Conservation (phyloP, 2,888 invertebrate genomes). For the Emesis russula region DNA sequence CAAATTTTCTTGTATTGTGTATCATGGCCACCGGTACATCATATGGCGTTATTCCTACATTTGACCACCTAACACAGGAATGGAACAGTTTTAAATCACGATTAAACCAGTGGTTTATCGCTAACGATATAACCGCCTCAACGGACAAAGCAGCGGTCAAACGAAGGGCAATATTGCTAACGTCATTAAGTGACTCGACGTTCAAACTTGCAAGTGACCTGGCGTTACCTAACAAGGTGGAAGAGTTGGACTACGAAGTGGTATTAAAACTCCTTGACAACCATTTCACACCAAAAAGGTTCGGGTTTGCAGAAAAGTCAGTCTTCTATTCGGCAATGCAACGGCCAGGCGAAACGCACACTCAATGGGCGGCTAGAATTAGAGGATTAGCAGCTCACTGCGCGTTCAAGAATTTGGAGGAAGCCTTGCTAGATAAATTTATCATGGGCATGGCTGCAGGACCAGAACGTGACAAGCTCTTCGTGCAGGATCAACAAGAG, state of each 20-base stretch:
- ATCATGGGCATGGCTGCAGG: constrained; percentile 62
- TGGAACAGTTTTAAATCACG: constrained; percentile 56
- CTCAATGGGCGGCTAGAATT: constrained; percentile 18
- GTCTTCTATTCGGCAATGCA: background rate
- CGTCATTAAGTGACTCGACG: constrained; percentile 57
- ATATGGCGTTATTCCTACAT: constrained; percentile 42
- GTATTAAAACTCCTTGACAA: constrained; percentile 45
- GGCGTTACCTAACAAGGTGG: constrained; percentile 69
- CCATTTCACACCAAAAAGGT: constrained; percentile 70
- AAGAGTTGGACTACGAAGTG: constrained; percentile 53
- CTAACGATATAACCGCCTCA: constrained; percentile 47
- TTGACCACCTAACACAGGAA: constrained; percentile 40
- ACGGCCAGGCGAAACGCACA: constrained; percentile 43
- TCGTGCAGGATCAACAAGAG: constrained; percentile 50
- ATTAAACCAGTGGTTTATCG: constrained; percentile 62
- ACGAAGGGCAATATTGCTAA: constrained; percentile 61
- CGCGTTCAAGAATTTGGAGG: constrained; percentile 30
- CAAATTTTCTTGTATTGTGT: background rate
- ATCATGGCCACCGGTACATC: constrained; percentile 45
- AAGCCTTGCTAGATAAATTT: constrained; percentile 54
- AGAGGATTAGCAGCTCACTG: background rate
- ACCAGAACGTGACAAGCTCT: constrained; percentile 47
- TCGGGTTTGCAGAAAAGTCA: constrained; percentile 55
- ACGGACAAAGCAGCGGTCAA: constrained; percentile 56
- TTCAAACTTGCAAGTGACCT: constrained; percentile 68